phyloP scores from a whole-genome alignment of 2,888 invertebrate species.

The Ornithoptera alexandrae region DNA sequence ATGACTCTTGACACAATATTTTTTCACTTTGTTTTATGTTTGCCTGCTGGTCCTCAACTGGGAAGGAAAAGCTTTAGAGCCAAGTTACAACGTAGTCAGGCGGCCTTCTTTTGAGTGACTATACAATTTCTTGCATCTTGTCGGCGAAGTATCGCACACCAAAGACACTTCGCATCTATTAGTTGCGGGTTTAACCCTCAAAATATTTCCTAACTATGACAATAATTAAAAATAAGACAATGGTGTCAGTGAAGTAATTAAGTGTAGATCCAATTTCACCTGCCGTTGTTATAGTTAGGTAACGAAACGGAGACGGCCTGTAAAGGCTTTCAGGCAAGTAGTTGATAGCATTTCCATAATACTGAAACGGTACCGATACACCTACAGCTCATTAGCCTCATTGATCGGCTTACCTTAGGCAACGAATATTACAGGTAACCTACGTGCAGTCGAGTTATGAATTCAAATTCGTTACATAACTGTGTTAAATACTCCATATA shows the following conservation, averaged over 20 bases:
- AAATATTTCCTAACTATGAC: no score
- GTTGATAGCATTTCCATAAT: slow-evolving; percentile 74
- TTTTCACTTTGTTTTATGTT: no score
- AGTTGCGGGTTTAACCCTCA: no score
- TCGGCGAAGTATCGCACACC: no score
- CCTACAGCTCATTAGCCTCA: slow-evolving; percentile 65
- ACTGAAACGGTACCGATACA: slow-evolving; percentile 62
- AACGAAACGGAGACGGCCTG: slow-evolving; percentile 47
- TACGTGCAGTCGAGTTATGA: slow-evolving; percentile 29
- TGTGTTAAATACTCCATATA: not conserved
- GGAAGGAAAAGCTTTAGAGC: no score
- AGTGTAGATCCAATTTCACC: not conserved
- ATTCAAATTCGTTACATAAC: slow-evolving; percentile 24
- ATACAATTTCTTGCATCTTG: no score
- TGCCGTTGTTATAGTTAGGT: slow-evolving; percentile 52
- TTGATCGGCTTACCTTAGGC: slow-evolving; percentile 60
- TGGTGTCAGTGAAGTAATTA: not conserved
- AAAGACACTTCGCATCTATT: no score
- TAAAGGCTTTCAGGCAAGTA: slow-evolving; percentile 53
- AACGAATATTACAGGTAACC: slow-evolving; percentile 42
- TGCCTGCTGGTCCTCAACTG: no score
- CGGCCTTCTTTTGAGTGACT: no score
- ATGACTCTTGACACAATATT: no score
- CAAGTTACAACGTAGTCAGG: no score
- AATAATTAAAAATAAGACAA: no score